These are phyloP conservation scores for Procambarus virginalis DNA, from an alignment of 1,140 invertebrate genomes.

Conservation along the genomic window DNA sequence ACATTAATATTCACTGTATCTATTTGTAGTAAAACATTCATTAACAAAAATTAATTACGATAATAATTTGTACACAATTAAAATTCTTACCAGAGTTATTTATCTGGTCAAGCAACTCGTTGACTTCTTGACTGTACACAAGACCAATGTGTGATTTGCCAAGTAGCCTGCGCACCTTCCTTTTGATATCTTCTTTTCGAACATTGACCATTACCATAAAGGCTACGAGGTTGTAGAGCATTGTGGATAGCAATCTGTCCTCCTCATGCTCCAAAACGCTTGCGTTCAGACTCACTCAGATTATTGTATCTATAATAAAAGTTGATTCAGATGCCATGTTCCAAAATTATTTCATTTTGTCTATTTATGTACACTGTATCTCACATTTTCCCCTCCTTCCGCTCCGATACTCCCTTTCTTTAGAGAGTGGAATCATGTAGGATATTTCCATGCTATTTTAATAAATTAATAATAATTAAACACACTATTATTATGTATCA, in stretches of 20 bases:
- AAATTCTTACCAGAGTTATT: conserved; percentile 88
- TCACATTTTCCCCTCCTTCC: no score
- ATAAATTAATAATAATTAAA: no score
- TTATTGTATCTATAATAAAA: conserved; percentile 84
- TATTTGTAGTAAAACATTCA: no score
- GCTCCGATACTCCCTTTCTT: no score
- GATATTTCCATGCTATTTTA: no score
- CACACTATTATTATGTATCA: no score
- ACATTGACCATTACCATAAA: conserved; percentile 97
- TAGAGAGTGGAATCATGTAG: no score
- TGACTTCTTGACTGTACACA: conserved; percentile 97
- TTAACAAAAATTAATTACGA: no score
- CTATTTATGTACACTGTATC: no score
- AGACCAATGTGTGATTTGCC: conserved; percentile 99
- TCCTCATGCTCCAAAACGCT: conserved; percentile 99
- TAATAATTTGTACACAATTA: no score
- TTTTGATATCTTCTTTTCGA: conserved; percentile 88
- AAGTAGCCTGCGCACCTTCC: conserved; percentile 93
- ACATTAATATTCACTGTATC: no score
- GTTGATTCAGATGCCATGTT: background rate
- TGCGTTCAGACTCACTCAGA: conserved; percentile 94
- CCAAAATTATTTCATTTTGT: no score
- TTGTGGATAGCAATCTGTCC: conserved; percentile 94
- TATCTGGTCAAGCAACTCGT: conserved; percentile 96
- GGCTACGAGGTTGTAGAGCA: conserved; percentile 96